These are phyloP conservation scores for Gobius niger DNA, from an alignment of 2,113 vertebrate genomes.

Conservation along the genomic window DNA sequence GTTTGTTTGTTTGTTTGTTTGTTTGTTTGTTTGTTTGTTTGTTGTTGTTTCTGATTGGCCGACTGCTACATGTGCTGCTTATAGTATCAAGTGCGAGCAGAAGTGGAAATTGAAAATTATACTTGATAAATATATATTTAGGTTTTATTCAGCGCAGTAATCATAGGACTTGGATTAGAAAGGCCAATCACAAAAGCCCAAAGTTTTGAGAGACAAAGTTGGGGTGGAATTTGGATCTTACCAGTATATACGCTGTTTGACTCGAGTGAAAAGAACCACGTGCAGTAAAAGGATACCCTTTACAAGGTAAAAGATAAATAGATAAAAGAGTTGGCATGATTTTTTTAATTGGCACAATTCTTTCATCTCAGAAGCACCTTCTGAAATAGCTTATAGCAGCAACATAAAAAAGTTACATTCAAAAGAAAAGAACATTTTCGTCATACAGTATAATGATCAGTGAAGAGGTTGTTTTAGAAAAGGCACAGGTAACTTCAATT, in stretches of 20 bases:
- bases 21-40: too few species aligned
- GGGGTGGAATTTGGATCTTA: too few species aligned
- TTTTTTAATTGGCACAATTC: too few species aligned
- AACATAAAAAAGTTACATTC: too few species aligned
- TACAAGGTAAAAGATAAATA: too few species aligned
- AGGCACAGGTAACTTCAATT: neutral
- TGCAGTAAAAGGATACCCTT: neutral
- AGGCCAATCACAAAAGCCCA: neutral
- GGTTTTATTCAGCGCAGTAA: neutral
- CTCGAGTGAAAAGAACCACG: slow-evolving; percentile 4
- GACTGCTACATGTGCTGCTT: neutral
- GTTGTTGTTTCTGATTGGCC: neutral
- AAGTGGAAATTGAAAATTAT: neutral
- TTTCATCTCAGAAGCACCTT: too few species aligned
- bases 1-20: too few species aligned
- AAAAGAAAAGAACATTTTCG: too few species aligned
- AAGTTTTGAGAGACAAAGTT: neutral
- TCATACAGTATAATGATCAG: too few species aligned
- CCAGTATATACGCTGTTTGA: neutral
- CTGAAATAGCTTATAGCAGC: too few species aligned
- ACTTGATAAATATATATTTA: neutral
- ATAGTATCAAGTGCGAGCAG: neutral
- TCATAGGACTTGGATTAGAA: neutral
- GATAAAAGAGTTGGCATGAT: too few species aligned
- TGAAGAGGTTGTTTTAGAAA: neutral